Percentiles rank a stretch among this genome's conserved stretches.
Evolutionary conservation across 2,113 vertebrate genomes (phyloP).

Genomic region (Baryphthengus martii): DNA sequence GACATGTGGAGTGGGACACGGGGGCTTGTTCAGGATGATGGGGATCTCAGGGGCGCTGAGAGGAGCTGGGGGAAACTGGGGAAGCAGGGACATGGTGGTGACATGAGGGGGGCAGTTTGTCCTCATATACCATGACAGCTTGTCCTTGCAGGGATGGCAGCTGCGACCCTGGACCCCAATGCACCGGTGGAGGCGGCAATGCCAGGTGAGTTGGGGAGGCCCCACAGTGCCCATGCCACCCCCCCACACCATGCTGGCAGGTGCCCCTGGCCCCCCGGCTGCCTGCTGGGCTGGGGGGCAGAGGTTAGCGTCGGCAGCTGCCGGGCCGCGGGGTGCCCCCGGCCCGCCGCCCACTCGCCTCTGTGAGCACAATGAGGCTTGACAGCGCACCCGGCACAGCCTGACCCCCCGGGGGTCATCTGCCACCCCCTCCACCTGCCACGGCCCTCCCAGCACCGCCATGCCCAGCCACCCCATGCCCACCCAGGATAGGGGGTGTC

Average conservation of each 20-base stretch:
- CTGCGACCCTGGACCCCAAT: not conserved
- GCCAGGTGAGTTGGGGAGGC: not conserved
- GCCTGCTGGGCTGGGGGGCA: slow-evolving; percentile 32
- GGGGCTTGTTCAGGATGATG: not conserved
- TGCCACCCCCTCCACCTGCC: not conserved
- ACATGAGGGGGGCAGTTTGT: not conserved
- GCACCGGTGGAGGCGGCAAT: not conserved
- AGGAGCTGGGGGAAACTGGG: rapidly evolving
- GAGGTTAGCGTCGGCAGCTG: slow-evolving; percentile 67
- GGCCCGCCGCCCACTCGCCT: slow-evolving; percentile 16
- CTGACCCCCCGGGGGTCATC: not conserved
- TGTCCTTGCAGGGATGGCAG: not conserved
- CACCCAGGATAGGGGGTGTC: not conserved
- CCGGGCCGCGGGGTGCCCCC: slow-evolving; percentile 33
- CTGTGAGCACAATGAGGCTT: slow-evolving; percentile 51
- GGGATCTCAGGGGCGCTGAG: not conserved
- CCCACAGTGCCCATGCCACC: not conserved
- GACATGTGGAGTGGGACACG: not conserved
- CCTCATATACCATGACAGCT: not conserved
- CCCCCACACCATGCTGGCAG: not conserved
- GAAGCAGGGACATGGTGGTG: not conserved
- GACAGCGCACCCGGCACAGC: not conserved
- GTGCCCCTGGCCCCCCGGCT: not conserved
- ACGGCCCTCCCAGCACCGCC: rapidly evolving
- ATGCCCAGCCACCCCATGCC: not conserved